Evolutionary conservation across 2,797 vertebrate species (phyloP).

Genomic region (Acrossocheilus wenchowensis): DNA sequence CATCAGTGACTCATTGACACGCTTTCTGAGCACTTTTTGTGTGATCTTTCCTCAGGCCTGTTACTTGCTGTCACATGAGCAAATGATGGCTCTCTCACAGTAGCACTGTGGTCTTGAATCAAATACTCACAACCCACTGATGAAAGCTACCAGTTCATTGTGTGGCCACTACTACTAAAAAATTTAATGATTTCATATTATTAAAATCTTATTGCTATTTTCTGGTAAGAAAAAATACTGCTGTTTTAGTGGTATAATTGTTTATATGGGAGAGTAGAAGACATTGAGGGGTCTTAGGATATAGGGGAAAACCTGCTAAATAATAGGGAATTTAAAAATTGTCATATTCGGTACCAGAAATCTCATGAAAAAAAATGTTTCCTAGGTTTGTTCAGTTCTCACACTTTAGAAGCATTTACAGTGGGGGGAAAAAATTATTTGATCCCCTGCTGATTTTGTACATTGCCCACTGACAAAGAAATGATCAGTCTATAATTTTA

Average conservation of each 20-base stretch:
- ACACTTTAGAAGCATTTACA: too few species aligned
- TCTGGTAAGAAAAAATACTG: not conserved
- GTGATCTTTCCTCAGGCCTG: not conserved
- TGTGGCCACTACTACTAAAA: not conserved
- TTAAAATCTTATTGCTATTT: not conserved
- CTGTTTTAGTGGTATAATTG: not conserved
- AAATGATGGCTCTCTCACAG: not conserved
- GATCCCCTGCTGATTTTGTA: too few species aligned
- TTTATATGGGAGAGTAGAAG: not conserved
- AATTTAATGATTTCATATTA: not conserved
- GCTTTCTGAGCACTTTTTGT: not conserved
- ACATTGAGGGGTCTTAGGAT: not conserved
- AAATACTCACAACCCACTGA: too few species aligned
- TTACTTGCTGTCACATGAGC: not conserved
- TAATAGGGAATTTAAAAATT: too few species aligned
- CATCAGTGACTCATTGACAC: not conserved
- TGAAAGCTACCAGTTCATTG: not conserved
- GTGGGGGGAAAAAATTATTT: too few species aligned
- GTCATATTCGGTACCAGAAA: not conserved
- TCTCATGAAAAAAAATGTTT: too few species aligned
- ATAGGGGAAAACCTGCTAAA: too few species aligned
- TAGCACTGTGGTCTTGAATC: not conserved
- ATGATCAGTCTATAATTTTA: too few species aligned
- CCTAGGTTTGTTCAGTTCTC: too few species aligned
- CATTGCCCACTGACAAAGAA: too few species aligned